Evolutionary conservation across 2,888 invertebrate genomes (phyloP).

Genomic region (Tuta absoluta): DNA sequence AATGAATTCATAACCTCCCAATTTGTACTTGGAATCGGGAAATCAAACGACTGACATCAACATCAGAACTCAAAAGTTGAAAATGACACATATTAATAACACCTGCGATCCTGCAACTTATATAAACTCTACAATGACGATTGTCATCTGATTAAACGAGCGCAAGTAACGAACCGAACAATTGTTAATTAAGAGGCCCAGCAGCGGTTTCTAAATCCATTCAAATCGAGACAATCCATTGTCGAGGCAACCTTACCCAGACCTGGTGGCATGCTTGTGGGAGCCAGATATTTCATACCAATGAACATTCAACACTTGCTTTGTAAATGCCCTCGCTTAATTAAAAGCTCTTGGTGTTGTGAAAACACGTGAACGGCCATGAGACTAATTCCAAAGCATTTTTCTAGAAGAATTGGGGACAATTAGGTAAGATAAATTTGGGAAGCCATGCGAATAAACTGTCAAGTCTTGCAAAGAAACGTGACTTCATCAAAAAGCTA

Average conservation of each 20-base stretch:
- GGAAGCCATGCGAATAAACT: neutral
- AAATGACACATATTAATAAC: neutral
- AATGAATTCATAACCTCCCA: neutral
- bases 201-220: constrained; percentile 45
- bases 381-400: constrained; percentile 19
- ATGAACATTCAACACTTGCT: constrained; percentile 15
- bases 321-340: constrained; percentile 23
- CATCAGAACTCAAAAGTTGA: too few relatives aligned
- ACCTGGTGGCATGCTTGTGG: constrained; percentile 42
- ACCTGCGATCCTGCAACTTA: neutral
- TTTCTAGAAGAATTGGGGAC: constrained; percentile 17
- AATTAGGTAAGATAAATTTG: constrained; percentile 1
- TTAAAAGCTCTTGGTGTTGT: constrained; percentile 21
- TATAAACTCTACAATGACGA: neutral
- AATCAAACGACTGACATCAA: too few relatives aligned
- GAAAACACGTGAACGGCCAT: constrained; percentile 18
- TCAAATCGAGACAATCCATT: constrained; percentile 45
- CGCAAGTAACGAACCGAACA: constrained; percentile 47
- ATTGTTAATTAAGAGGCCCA: constrained; percentile 51
- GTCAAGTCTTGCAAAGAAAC: neutral
- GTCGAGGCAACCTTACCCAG: constrained; percentile 42
- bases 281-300: constrained; percentile 24
- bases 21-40: too few relatives aligned
- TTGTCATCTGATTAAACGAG: constrained; percentile 24
- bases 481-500: constrained; percentile 3